Conservation (phyloP, 2,797 vertebrate species). For the Miichthys miiuy region DNA sequence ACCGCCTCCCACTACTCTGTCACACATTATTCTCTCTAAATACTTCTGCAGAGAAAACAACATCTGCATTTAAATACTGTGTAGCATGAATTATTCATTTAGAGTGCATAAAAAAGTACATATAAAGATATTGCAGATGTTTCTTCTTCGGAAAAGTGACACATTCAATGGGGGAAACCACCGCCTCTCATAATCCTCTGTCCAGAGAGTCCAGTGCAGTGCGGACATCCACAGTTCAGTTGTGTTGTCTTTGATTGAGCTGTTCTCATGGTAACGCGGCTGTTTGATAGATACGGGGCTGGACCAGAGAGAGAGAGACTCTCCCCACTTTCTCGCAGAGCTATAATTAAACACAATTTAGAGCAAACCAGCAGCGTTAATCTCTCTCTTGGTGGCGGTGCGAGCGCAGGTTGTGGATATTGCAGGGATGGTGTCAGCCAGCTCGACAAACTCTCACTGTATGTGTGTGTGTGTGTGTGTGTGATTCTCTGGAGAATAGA, state of each 20-base stretch:
- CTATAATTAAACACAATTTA: constrained; percentile 85
- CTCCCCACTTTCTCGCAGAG: constrained; percentile 59
- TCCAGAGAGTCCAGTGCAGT: constrained; percentile 28
- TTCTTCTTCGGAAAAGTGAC: background rate
- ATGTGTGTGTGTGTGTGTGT: no score
- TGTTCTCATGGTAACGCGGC: constrained; percentile 83
- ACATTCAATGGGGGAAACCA: constrained; percentile 11
- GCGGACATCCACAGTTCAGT: constrained; percentile 62
- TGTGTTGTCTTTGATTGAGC: constrained; percentile 75
- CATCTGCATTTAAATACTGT: constrained; percentile 15
- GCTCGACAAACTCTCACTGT: constrained; percentile 3
- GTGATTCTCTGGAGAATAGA: constrained; percentile 11
- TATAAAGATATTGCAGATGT: background rate
- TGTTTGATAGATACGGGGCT: constrained; percentile 71
- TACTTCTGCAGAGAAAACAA: constrained; percentile 22
- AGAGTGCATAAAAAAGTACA: background rate
- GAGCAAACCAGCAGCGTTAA: constrained; percentile 55
- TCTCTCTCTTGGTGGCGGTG: constrained; percentile 40
- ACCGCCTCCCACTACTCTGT: background rate
- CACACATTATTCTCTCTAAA: constrained; percentile 10
- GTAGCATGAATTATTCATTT: constrained; percentile 19
- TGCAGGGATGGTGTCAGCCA: constrained; percentile 8
- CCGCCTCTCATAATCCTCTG: background rate
- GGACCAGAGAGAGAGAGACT: constrained; percentile 53
- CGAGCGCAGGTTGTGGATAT: constrained; percentile 30